phyloP scores from a whole-genome alignment of 2,888 invertebrate genomes.

The Leucania comma region DNA sequence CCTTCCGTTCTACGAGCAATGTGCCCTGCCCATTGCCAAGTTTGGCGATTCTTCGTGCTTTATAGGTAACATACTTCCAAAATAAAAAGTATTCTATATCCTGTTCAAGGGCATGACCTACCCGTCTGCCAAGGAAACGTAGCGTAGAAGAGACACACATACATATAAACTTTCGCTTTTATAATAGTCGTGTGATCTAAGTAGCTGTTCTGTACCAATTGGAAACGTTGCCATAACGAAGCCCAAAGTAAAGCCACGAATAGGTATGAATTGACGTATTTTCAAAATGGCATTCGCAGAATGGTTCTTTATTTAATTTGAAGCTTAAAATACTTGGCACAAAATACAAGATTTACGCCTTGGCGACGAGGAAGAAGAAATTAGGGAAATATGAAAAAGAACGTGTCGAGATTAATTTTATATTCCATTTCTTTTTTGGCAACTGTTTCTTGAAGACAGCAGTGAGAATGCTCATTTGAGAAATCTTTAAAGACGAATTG shows the following conservation, averaged over 20 bases:
- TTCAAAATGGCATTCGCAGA: conserved; percentile 1
- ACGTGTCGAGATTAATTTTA: conserved; percentile 34
- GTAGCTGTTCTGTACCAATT: background rate
- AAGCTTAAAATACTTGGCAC: conserved; percentile 41
- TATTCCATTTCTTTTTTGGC: conserved; percentile 41
- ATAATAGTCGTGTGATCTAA: too few species aligned
- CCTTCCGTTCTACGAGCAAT: too few species aligned
- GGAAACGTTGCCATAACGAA: background rate
- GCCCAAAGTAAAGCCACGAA: background rate
- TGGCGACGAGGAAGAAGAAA: conserved; percentile 31
- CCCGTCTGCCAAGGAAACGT: too few species aligned
- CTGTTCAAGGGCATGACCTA: too few species aligned
- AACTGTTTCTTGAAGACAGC: conserved; percentile 9
- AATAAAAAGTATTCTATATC: too few species aligned
- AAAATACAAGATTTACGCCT: conserved; percentile 31
- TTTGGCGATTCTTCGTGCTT: too few species aligned
- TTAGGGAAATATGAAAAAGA: conserved; percentile 48
- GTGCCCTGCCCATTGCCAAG: too few species aligned
- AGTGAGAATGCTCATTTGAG: conserved; percentile 5
- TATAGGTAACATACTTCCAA: too few species aligned
- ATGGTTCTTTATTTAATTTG: conserved; percentile 36
- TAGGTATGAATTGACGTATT: conserved; percentile 1
- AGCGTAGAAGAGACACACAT: too few species aligned
- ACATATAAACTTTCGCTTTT: too few species aligned
- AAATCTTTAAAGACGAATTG: conserved; percentile 13